Evolutionary conservation across 2,797 vertebrate species (phyloP), one percentile per base, ranked within the genome.

Genomic region (Chrysolophus pictus): DNA sequence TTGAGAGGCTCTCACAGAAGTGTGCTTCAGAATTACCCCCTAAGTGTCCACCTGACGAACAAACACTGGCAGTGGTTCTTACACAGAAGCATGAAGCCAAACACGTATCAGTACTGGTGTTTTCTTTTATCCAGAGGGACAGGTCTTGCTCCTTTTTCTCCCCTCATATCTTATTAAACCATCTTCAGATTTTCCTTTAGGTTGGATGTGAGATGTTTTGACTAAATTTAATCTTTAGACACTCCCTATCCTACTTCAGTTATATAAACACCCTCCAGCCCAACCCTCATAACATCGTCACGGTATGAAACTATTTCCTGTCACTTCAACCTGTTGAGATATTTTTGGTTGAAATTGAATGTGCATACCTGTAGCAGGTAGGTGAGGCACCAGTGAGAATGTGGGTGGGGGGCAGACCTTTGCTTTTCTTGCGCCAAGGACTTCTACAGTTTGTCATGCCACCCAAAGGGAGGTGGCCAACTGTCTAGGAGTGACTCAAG

Each of bases 281-380:
- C 33, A 82, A 47, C 67, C 44, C 74, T 81, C 11, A 12, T 18
- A 16, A 64, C 1, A 1, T 21, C 90, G 39, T 63, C 87, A 91
- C 77, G 93, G 4, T 46, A 68, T 82, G 87, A 94, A 94, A 37
- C 49, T 64, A 86, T 82, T 94, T 97, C 90, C 93, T 88, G 76
- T 33, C 83, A 55, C 91, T 95, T 85, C 83, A 95, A 88, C 44
- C 14, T 11, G 70, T 74, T 73, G 46, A 83, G 87, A 68, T 97
- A 98, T 96, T 98, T 97, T 98, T 97, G 97, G 96, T 68, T 90
- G 80, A 83, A 81, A 88, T 18, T 91, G 51, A 96, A 88, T 65
- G 62, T 63, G 83, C 97, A 97, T 97, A 95, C 96, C 96, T 97
- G 76, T 76, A 77, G 79, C 94, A 97, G 97, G 97, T 93, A 97